Conservation (phyloP, 2,113 vertebrate species). For the Aramus guarauna region DNA sequence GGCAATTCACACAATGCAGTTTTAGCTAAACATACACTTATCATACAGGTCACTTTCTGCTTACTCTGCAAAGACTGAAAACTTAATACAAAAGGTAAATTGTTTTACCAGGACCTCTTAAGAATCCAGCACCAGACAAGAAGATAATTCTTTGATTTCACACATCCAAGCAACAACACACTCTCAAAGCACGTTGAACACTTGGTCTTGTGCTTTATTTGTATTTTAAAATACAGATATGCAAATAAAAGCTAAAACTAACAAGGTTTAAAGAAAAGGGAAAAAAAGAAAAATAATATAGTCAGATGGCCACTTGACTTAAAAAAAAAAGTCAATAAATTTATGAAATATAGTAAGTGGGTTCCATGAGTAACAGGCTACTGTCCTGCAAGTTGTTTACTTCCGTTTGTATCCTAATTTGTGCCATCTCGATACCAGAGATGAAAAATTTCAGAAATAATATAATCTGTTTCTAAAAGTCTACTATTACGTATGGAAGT, state of each 20-base stretch:
- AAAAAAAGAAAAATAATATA: background rate
- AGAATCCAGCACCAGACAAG: background rate
- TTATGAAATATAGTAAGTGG: background rate
- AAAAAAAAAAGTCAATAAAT: background rate
- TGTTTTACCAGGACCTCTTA: background rate
- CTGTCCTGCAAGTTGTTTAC: background rate
- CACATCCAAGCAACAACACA: background rate
- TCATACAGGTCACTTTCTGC: conserved; percentile 28
- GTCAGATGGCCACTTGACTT: background rate
- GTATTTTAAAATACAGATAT: background rate
- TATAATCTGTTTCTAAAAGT: background rate
- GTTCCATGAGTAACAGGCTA: background rate
- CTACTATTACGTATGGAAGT: background rate
- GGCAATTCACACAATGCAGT: conserved; percentile 25
- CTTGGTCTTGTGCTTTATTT: background rate
- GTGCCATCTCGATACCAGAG: background rate
- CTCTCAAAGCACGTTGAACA: background rate
- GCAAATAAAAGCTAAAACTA: background rate
- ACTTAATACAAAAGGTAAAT: background rate
- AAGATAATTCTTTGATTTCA: background rate
- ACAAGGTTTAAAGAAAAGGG: background rate
- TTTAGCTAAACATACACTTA: background rate
- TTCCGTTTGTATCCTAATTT: background rate
- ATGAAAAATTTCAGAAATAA: background rate
- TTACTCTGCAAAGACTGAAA: conserved; percentile 14